Evolutionary conservation across 2,113 vertebrate genomes (phyloP), one percentile per base, ranked within the genome.

Genomic region (Vimba vimba): DNA sequence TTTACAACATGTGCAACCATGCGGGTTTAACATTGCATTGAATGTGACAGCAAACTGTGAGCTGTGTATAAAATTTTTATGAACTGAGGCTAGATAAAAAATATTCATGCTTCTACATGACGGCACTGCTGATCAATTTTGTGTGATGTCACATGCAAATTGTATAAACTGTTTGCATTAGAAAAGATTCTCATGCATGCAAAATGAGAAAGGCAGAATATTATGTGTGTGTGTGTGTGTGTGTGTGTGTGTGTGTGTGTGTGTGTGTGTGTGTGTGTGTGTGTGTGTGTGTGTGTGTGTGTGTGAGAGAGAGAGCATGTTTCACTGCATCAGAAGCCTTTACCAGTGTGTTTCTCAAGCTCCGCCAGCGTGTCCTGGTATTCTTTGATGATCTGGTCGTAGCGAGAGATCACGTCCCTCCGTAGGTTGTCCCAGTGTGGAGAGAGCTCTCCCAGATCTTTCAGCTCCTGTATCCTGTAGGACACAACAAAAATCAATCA

Each of bases 371-470:
- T 98, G 79, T 98, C 97, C 92, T 98, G 96, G 91, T 99, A 98
- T 90, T 96, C 89, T 83, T 87, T 94, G 93, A 99, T 91, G 95
- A 99, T 95, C 89, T 97, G 97, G 80, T 96, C 95, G 83, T 98
- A 99, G 91, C 97, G 96, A 78, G 95, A 93, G 80, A 98, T 97
- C 86, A 99, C 97, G 83, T 96, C 98, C 91, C 94, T 97, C 80
- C 98, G 94, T 85, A 99, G 93, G 87, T 98, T 98, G 93, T 99
- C 97, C 98, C 98, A 99, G 89, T 99, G 98, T 89, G 98, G 97
- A 85, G 98, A 97, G 27, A 99, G 97, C n/a, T 98, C 97, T 13
- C 98, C 98, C 82, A 99, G 92, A 84, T 99, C 97, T 87, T 96
- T 97, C 81, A 99, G 94, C 62, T 98, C 97, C 89, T 98, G 96